Percentiles rank a stretch among this genome's conserved stretches.
Conservation (phyloP, 2,797 vertebrate genomes). For the Pseudomugil tenellus region DNA sequence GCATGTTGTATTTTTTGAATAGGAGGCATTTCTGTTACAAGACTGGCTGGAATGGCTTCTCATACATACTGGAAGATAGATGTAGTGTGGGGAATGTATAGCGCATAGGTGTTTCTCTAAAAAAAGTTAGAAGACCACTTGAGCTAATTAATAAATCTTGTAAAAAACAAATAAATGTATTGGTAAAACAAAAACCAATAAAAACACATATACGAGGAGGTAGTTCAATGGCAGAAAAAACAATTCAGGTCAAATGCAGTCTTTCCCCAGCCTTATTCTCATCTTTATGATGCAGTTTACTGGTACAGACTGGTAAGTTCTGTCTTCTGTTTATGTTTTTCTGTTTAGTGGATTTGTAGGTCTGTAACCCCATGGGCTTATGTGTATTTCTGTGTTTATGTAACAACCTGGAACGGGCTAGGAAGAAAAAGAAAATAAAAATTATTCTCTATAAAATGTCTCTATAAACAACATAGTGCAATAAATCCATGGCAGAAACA, state of each 20-base stretch:
- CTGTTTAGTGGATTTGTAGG: slow-evolving; percentile 26
- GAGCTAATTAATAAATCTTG: slow-evolving; percentile 1
- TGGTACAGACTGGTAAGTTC: slow-evolving; percentile 36
- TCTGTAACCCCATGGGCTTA: background rate
- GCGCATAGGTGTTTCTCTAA: background rate
- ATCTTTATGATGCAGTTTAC: slow-evolving; percentile 66
- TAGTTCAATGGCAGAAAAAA: slow-evolving; percentile 22
- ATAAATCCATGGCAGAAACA: slow-evolving; percentile 79
- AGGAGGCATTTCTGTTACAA: background rate
- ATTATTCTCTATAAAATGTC: slow-evolving; percentile 73
- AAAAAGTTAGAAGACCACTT: slow-evolving; percentile 5
- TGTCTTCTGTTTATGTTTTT: slow-evolving; percentile 37
- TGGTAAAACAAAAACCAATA: background rate
- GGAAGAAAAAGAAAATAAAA: slow-evolving; percentile 68
- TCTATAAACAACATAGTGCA: slow-evolving; percentile 72
- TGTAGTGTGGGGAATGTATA: background rate
- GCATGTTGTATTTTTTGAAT: background rate
- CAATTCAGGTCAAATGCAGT: slow-evolving; percentile 64
- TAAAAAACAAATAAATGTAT: background rate
- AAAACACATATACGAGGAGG: background rate
- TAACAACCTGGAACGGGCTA: slow-evolving; percentile 40
- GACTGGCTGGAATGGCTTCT: background rate
- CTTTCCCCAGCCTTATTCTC: slow-evolving; percentile 39
- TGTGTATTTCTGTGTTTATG: slow-evolving; percentile 31
- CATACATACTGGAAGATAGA: background rate